Percentiles rank a stretch among this genome's conserved stretches.
Evolutionary conservation across 2,888 invertebrate species (phyloP).

Genomic region (Anthrax anthrax): DNA sequence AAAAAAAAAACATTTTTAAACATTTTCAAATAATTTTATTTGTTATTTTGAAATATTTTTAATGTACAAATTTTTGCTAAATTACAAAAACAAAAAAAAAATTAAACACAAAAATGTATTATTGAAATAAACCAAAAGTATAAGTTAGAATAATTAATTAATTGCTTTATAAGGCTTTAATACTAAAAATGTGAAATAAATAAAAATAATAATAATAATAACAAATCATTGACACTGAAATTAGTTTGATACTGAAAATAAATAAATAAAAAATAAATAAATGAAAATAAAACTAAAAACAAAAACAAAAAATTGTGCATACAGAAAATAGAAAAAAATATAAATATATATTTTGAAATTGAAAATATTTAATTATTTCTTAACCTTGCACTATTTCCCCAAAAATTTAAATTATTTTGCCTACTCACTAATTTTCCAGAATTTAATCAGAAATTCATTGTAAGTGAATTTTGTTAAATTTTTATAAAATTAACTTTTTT

Average conservation of each 20-base stretch:
- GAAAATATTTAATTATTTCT: not conserved
- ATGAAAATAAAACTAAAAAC: constrained; percentile 2
- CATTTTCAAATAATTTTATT: no score
- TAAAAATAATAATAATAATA: not conserved
- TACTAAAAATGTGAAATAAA: not conserved
- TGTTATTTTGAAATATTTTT: no score
- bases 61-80: no score
- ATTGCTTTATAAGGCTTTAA: not conserved
- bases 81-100: no score
- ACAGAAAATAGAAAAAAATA: not conserved
- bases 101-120: no score
- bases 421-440: no score
- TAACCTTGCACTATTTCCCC: not conserved
- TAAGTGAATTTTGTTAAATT: no score
- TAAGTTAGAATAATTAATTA: not conserved
- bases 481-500: no score
- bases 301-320: not conserved
- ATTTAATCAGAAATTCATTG: no score
- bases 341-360: constrained; percentile 7
- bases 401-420: no score
- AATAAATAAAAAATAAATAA: not conserved
- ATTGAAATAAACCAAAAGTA: no score
- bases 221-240: not conserved
- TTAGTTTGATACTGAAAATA: not conserved
- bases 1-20: no score